Evolutionary conservation across 2,113 vertebrate species (phyloP).

Genomic region (Naja naja): DNA sequence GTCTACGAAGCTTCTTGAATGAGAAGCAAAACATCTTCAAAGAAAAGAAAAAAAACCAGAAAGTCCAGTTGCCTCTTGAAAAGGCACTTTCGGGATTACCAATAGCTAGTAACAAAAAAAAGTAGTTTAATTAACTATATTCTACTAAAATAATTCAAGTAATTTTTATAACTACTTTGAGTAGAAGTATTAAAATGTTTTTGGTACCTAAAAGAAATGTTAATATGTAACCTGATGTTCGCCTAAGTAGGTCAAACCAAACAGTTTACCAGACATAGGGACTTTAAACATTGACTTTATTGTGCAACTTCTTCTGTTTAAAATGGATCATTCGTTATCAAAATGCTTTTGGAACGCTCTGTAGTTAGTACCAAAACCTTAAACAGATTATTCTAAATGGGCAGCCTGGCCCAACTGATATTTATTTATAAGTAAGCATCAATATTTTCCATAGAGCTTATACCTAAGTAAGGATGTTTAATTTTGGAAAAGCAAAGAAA

Average conservation of each 20-base stretch:
- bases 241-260: neutral
- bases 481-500: neutral
- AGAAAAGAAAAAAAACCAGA: no score
- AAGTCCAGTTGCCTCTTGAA: no score
- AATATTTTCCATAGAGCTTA: neutral
- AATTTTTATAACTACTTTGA: neutral
- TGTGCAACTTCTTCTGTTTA: neutral
- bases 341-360: neutral
- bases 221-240: neutral
- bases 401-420: neutral
- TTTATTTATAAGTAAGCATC: neutral
- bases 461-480: neutral
- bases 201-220: neutral
- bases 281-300: neutral
- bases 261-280: neutral
- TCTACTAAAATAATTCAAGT: neutral
- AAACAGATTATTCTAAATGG: neutral
- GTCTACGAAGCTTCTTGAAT: no score
- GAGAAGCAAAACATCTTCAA: no score
- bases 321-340: neutral
- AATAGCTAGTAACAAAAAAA: neutral
- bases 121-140: neutral
- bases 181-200: neutral
- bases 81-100: neutral
- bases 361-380: neutral